phyloP scores from a whole-genome alignment of 1,140 invertebrate genomes.

The Apis florea region DNA sequence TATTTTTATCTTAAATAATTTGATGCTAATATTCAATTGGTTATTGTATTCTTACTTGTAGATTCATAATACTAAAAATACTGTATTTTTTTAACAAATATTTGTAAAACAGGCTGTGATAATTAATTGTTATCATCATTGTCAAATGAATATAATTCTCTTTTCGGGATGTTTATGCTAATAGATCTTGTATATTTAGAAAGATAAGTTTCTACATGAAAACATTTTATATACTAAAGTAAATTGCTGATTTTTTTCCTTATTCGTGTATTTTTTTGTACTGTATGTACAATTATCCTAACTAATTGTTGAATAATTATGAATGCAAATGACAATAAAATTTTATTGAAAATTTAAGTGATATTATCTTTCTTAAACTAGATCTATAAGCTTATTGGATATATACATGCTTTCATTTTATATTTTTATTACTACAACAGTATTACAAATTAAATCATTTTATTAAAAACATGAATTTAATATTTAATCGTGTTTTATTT shows the following conservation, averaged over 20 bases:
- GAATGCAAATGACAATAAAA: conserved; percentile 59
- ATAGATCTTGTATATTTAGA: conserved; percentile 58
- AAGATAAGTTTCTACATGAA: conserved; percentile 34
- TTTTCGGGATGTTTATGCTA: conserved; percentile 42
- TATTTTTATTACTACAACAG: background rate
- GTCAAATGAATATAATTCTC: conserved; percentile 33
- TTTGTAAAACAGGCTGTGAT: conserved; percentile 60
- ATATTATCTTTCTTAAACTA: conserved; percentile 58
- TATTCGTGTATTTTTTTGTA: conserved; percentile 43
- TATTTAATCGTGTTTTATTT: background rate
- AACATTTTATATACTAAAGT: conserved; percentile 41
- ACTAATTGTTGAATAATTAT: conserved; percentile 53
- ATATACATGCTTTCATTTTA: conserved; percentile 14
- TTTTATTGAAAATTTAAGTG: conserved; percentile 51
- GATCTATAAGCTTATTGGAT: conserved; percentile 39
- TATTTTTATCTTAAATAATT: conserved; percentile 3
- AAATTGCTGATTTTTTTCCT: conserved; percentile 42
- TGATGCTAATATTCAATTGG: background rate
- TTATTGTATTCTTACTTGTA: conserved; percentile 14
- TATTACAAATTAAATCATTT: conserved; percentile 5
- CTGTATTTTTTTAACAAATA: conserved; percentile 38
- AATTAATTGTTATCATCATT: conserved; percentile 45
- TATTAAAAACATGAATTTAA: background rate
- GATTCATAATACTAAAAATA: conserved; percentile 6
- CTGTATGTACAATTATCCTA: conserved; percentile 32